phyloP scores from a whole-genome alignment of 2,797 vertebrate genomes.

The Sebastes cheni region DNA sequence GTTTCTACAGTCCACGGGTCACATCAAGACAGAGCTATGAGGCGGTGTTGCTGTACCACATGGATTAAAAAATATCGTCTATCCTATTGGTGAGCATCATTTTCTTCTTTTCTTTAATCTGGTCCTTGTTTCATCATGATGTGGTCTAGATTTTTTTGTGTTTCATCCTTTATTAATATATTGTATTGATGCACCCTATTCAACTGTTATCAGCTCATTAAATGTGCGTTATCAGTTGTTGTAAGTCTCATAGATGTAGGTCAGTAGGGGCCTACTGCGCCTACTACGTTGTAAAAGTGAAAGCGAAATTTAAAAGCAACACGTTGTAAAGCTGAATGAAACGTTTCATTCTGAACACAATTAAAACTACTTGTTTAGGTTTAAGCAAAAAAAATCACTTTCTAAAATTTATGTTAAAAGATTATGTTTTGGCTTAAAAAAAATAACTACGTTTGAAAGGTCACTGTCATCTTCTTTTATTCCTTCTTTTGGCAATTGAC shows the following conservation, averaged over 20 bases:
- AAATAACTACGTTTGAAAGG: neutral
- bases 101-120: neutral
- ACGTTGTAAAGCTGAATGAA: neutral
- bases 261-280: neutral
- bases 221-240: neutral
- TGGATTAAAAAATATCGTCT: neutral
- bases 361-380: neutral
- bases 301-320: too few relatives aligned
- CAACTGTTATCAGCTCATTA: neutral
- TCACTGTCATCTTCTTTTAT: neutral
- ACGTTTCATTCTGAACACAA: too few relatives aligned
- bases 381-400: neutral
- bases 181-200: neutral
- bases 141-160: neutral
- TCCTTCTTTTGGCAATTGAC: neutral
- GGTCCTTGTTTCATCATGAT: neutral
- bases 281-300: too few relatives aligned
- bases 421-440: neutral
- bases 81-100: neutral
- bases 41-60: neutral
- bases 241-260: neutral
- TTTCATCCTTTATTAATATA: neutral
- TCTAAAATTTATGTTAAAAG: rapidly evolving
- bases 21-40: neutral
- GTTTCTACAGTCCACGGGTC: neutral